A percentile compares a stretch with the other conserved stretches of the same genome.
Conservation (phyloP, 2,888 invertebrate species). For the Mesorhabditis belari region DNA sequence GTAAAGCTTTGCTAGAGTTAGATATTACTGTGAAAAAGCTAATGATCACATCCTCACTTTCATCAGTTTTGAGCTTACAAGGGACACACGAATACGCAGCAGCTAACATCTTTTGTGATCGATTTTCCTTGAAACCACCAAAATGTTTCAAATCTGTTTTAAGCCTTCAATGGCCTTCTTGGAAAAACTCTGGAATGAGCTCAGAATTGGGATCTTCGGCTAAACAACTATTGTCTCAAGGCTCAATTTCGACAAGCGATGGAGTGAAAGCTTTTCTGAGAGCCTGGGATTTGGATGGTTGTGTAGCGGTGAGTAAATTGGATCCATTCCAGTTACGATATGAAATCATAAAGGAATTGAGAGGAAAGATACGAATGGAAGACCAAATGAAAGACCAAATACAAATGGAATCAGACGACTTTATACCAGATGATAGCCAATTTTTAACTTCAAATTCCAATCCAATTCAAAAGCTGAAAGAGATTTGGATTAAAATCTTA, state of each 20-base stretch:
- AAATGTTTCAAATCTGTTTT: conserved; percentile 3
- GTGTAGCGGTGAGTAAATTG: background rate
- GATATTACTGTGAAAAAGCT: conserved; percentile 14
- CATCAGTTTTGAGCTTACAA: conserved; percentile 28
- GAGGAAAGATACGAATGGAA: background rate
- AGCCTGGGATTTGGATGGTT: conserved; percentile 4
- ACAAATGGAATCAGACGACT: too few relatives aligned
- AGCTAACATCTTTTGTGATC: conserved; percentile 35
- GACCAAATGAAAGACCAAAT: too few relatives aligned
- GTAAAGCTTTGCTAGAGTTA: conserved; percentile 9
- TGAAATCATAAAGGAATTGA: background rate
- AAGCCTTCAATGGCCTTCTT: conserved; percentile 17
- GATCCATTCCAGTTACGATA: background rate
- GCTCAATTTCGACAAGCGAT: conserved; percentile 4
- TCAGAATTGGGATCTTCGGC: background rate
- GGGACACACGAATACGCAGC: conserved; percentile 37
- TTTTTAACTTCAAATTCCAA: too few relatives aligned
- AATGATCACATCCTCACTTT: conserved; percentile 34
- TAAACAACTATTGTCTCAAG: conserved; percentile 4
- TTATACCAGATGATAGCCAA: too few relatives aligned
- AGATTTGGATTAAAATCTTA: conserved; percentile 4
- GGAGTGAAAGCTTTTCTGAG: conserved; percentile 6
- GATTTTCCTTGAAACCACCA: conserved; percentile 7
- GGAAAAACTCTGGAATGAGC: conserved; percentile 20
- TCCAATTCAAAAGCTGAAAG: background rate